Evolutionary conservation across 2,113 vertebrate species (phyloP), one percentile per base, ranked within the genome.

Genomic region (Rhabdomys dilectus): DNA sequence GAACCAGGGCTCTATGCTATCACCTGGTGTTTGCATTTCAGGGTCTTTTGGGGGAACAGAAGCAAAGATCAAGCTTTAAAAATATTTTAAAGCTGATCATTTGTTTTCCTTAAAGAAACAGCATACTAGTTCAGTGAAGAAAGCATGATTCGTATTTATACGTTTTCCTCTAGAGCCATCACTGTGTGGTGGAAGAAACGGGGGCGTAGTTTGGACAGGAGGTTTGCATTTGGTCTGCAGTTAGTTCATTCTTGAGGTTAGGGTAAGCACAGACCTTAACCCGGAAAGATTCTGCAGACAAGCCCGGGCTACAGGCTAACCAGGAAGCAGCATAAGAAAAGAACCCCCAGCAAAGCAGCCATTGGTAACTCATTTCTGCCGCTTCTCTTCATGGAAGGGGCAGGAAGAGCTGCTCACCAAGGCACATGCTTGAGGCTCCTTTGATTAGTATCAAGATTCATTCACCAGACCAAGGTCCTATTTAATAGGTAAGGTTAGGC

Each of bases 131-230:
- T 70, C 48, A 48, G 72, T 1, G 36, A 80, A 64, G 29, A 88
- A 2, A 86, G 19, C n/a, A 58, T 9, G 53, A 77, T 73, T 93
- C 5, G 31, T 64, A 95, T 95, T 90, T 93, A 51, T 11, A 66
- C 1, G 6, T 81, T 76, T 85, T 80, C 42, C 15, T 48, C 53
- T 93, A 93, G 36, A 51, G 56, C 75, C 39, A 5, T 64, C 56
- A 17, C 24, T 62, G 60, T 10, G 2, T 22, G 56, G 12, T 64
- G 4, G 53, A 70, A 93, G 72, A 82, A 80, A 93, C 56, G 39
- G 3, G 3, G 56, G 51, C 31, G 64, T 48, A 29, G 22, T 8
- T 2, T 7, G 58, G 64, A 31, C 3, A 58, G 15, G 95, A 95
- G 17, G 29, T 77, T 58, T 76, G 60, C 6, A 70, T 90, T 92